Base-by-base conservation (phyloP, 2,888 invertebrate genomes). In the Hirtodrosophila histrioides region DNA sequence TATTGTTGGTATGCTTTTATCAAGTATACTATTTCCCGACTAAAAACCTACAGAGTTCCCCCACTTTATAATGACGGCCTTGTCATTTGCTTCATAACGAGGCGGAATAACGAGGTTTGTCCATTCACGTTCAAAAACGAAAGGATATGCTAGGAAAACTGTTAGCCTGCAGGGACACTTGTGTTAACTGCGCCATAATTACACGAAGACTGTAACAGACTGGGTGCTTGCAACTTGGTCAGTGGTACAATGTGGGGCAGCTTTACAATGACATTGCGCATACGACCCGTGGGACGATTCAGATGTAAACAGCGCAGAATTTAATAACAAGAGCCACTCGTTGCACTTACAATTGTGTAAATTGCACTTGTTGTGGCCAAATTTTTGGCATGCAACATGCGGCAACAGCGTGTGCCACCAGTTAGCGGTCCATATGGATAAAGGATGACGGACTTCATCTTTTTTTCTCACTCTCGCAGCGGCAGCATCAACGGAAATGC, bases 341-440 rank as follows among this genome's bases (percentile, higher is more conserved):
- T 43, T 23, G 58, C 74, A 92, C 94, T 94, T 91, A 95, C 95
- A 93, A 95, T 91, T 65, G 95, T 95, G 89, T 95, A 95, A 85
- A 95, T 93, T 66, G 95, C 95, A 89, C 95, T 94, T 70, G 94
- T 94, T 87, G 95, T 93, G 51, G 95, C 95, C 66, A 95, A 94
- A 91, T 95, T 94, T 91, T 95, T 94, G 75, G 94, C 94, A 92
- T 95, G 94, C 75, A 95, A 90, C 78, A 94, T 92, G 77, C 95
- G 94, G 90, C 95, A 95, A 87, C 92, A 94, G 83, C 92, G 92
- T 78, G 92, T 91, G 63, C 91, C 90, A 60, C 91, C 91, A 58
- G 91, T 90, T 60, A 91, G 72, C 77, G 92, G 91, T 79, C 93
- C 93, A 80, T 93, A 92, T 31, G 92, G 92, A 91, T 93, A 92